Evolutionary conservation across 2,797 vertebrate genomes (phyloP).

Genomic region (Steatocranus sp.): DNA sequence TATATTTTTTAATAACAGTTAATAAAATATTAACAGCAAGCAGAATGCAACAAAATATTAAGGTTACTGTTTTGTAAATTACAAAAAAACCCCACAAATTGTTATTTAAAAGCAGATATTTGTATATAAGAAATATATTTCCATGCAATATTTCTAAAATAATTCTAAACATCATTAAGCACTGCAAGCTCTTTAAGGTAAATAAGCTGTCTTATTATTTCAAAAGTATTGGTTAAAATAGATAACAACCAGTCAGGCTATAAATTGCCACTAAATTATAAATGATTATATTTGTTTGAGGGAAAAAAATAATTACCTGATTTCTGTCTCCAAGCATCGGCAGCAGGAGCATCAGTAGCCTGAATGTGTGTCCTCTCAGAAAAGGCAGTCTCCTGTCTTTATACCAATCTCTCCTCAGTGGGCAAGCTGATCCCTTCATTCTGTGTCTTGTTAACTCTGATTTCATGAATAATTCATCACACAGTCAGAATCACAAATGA

Average conservation of each 20-base stretch:
- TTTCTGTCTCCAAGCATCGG: slow-evolving; percentile 5
- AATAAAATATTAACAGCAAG: slow-evolving; percentile 28
- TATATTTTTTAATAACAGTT: neutral
- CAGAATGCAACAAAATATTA: neutral
- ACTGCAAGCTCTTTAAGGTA: neutral
- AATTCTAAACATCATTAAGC: neutral
- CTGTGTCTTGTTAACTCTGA: slow-evolving; percentile 38
- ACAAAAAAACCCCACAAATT: neutral
- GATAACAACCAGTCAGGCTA: neutral
- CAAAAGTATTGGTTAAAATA: neutral
- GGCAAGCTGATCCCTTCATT: slow-evolving; percentile 37
- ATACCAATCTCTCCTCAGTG: slow-evolving; percentile 39
- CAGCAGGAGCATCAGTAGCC: slow-evolving; percentile 9
- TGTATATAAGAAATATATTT: neutral
- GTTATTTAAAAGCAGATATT: neutral
- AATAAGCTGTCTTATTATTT: neutral
- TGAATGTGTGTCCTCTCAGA: slow-evolving; percentile 15
- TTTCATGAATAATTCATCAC: slow-evolving; percentile 70
- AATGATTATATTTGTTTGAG: neutral
- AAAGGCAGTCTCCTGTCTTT: slow-evolving; percentile 47
- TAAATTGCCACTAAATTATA: neutral
- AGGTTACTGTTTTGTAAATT: neutral
- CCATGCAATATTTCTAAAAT: neutral
- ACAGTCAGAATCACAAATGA: slow-evolving; percentile 33
- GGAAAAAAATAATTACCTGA: slow-evolving; percentile 20